Conservation (phyloP, 2,888 invertebrate species). For the Leptopilina drosophilae region DNA sequence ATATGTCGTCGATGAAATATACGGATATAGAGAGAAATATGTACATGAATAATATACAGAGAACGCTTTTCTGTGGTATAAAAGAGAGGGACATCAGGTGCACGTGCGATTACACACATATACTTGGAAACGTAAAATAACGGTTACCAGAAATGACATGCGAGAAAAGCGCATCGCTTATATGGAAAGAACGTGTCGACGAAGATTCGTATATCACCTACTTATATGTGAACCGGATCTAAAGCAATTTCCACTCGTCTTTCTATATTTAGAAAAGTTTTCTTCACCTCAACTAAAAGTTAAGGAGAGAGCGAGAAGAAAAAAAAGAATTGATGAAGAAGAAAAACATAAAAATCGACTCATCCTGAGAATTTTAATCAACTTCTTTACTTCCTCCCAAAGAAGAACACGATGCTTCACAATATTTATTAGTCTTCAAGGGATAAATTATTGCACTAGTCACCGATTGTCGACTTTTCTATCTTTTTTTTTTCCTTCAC, state of each 20-base stretch:
- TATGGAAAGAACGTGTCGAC: slow-evolving; percentile 26
- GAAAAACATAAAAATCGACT: background rate
- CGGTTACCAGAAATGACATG: slow-evolving; percentile 51
- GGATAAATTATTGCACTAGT: too few species aligned
- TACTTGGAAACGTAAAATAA: slow-evolving; percentile 46
- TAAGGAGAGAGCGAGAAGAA: too few species aligned
- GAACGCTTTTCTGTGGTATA: slow-evolving; percentile 4
- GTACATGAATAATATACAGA: background rate
- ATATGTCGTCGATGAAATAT: too few species aligned
- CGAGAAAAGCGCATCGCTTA: slow-evolving; percentile 55
- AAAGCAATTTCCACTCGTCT: slow-evolving; percentile 32
- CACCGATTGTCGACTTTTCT: too few species aligned
- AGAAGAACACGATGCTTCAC: background rate
- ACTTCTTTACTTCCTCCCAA: background rate
- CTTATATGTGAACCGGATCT: slow-evolving; percentile 26
- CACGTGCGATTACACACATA: slow-evolving; percentile 49
- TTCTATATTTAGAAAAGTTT: slow-evolving; percentile 20
- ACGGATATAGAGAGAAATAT: background rate
- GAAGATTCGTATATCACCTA: slow-evolving; percentile 35
- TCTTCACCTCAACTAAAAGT: background rate
- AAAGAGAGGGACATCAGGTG: slow-evolving; percentile 50
- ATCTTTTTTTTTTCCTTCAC: too few species aligned
- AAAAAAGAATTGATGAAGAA: too few species aligned
- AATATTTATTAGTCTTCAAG: background rate
- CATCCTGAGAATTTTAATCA: slow-evolving; percentile 9